Conservation (phyloP, 2,797 vertebrate genomes). For the Tamandua tetradactyla region DNA sequence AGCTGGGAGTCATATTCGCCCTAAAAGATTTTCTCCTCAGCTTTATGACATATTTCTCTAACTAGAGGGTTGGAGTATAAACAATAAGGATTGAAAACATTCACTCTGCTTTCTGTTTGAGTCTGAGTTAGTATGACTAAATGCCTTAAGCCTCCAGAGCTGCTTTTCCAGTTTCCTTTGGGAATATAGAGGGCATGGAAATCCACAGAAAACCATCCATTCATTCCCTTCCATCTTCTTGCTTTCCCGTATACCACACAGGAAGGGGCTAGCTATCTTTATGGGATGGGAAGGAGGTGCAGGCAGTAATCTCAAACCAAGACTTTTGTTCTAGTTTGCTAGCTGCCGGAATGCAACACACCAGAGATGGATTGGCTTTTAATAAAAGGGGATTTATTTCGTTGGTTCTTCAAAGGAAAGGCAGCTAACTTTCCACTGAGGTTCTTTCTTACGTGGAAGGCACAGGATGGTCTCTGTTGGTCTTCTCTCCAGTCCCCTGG, state of each 20-base stretch:
- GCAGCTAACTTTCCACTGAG: no score
- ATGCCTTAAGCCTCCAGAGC: conserved; percentile 2
- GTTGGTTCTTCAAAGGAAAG: no score
- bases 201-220: not conserved
- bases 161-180: conserved; percentile 48
- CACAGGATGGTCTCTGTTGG: no score
- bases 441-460: no score
- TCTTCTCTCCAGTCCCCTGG: no score
- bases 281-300: not conserved
- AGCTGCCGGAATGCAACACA: no score
- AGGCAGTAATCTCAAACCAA: conserved; percentile 6
- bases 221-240: conserved; percentile 51
- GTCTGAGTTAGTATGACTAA: conserved; percentile 42
- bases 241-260: not conserved
- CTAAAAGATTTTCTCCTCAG: conserved; percentile 35
- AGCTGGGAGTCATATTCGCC: conserved; percentile 62
- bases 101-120: conserved; percentile 56
- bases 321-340: no score
- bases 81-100: conserved; percentile 55
- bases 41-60: conserved; percentile 39
- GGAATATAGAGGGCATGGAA: conserved; percentile 4
- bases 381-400: no score
- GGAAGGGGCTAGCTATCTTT: not conserved
- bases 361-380: no score
- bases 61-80: conserved; percentile 44